phyloP scores from a whole-genome alignment of 1,140 invertebrate genomes.

The Heliconius hewitsoni region DNA sequence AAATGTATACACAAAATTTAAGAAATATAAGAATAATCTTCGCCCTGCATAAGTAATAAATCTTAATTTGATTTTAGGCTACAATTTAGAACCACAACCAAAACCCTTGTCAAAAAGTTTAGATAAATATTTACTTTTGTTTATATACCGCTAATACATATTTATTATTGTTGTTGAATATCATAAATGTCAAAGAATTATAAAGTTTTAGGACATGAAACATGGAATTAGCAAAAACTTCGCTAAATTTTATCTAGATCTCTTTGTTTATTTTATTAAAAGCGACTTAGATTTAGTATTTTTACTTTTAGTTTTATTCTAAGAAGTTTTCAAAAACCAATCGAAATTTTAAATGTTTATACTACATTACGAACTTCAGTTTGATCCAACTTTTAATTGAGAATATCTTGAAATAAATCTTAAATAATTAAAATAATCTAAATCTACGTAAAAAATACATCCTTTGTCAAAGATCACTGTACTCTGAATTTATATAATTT shows the following conservation, averaged over 20 bases:
- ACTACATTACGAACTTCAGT: no score
- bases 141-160: not conserved
- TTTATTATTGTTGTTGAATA: not conserved
- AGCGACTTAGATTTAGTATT: not conserved
- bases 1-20: not conserved
- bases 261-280: not conserved
- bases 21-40: not conserved
- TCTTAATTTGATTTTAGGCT: not conserved
- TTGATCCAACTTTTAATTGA: no score
- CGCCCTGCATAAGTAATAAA: not conserved
- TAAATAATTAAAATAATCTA: not conserved
- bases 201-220: not conserved
- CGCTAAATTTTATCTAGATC: not conserved
- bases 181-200: not conserved
- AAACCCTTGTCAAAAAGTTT: slow-evolving; percentile 16
- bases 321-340: not conserved
- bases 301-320: not conserved
- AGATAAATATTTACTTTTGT: not conserved
- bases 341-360: no score
- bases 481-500: slow-evolving; percentile 3
- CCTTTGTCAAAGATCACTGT: not conserved
- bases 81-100: not conserved
- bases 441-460: not conserved
- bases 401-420: not conserved
- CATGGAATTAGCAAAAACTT: not conserved